Conservation (phyloP, 2,113 vertebrate genomes). For the Picathartes gymnocephalus region DNA sequence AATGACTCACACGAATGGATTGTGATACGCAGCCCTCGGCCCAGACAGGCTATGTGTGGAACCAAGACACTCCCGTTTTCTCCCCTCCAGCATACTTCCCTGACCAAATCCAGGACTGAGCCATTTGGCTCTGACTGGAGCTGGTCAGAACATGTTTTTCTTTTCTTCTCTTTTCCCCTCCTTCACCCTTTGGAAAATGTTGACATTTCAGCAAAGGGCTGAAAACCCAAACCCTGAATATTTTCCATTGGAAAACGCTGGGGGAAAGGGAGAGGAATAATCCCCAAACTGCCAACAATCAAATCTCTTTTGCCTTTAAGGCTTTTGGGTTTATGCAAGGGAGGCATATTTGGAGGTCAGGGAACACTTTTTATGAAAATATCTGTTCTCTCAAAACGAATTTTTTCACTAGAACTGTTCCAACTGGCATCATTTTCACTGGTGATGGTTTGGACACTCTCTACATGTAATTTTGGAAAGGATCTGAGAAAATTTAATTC, state of each 20-base stretch:
- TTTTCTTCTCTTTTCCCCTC: slow-evolving; percentile 17
- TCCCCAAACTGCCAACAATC: slow-evolving; percentile 8
- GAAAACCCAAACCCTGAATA: slow-evolving; percentile 44
- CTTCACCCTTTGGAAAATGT: slow-evolving; percentile 39
- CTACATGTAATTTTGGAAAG: neutral
- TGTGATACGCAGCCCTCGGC: neutral
- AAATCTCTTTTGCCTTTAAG: neutral
- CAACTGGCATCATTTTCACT: neutral
- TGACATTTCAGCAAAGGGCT: slow-evolving; percentile 40
- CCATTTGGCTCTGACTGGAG: slow-evolving; percentile 46
- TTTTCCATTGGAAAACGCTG: slow-evolving; percentile 54
- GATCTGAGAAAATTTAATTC: neutral
- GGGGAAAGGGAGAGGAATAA: slow-evolving; percentile 23
- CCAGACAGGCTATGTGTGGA: neutral
- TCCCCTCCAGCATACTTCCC: slow-evolving; percentile 41
- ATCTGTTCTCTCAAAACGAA: neutral
- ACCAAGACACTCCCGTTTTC: slow-evolving; percentile 37
- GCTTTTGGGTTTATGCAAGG: neutral
- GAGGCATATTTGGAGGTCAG: neutral
- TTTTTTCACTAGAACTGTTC: neutral
- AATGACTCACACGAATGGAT: slow-evolving; percentile 5
- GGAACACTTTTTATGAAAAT: neutral
- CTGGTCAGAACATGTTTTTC: slow-evolving; percentile 59
- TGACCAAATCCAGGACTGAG: slow-evolving; percentile 43
- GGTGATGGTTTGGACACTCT: neutral